These are phyloP conservation scores for Galaxea fascicularis DNA, from an alignment of 92 coral and sea anemone genomes.

Conservation along the genomic window DNA sequence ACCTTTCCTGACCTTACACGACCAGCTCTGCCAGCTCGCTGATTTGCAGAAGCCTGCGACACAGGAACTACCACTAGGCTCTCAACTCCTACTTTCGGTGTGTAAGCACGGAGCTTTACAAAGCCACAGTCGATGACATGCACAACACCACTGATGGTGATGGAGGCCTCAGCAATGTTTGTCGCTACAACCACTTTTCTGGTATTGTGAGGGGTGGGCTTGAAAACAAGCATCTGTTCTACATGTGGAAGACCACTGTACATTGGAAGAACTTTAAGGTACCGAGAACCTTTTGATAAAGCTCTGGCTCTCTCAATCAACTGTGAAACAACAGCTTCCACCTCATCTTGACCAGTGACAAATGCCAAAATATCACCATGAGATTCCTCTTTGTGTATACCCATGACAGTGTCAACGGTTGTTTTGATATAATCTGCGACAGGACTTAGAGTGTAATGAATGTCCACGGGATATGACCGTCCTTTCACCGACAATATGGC, in stretches of 20 bases:
- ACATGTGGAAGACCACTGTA: conserved; percentile 97
- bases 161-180: conserved; percentile 97
- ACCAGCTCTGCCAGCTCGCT: conserved; percentile 97
- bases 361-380: conserved; percentile 99
- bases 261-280: conserved; percentile 95
- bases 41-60: conserved; percentile 97
- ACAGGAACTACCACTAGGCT: conserved; percentile 89
- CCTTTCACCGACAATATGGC: conserved; percentile 97
- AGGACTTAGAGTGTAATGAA: conserved; percentile 87
- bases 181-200: conserved; percentile 96
- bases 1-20: conserved; percentile 90
- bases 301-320: conserved; percentile 92
- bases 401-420: conserved; percentile 96
- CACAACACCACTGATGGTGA: conserved; percentile 95
- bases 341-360: conserved; percentile 99
- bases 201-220: conserved; percentile 82
- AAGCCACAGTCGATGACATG: conserved; percentile 96
- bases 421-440: conserved; percentile 93
- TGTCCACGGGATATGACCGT: conserved; percentile 89
- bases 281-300: conserved; percentile 91
- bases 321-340: conserved; percentile 84
- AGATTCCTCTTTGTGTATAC: conserved; percentile 88
- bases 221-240: conserved; percentile 94
- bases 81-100: conserved; percentile 92
- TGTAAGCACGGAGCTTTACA: conserved; percentile 92